Percentiles rank a stretch among this genome's conserved stretches.
These are phyloP conservation scores for Oreotragus oreotragus DNA, from an alignment of 2,113 vertebrate species.

Conservation along the genomic window DNA sequence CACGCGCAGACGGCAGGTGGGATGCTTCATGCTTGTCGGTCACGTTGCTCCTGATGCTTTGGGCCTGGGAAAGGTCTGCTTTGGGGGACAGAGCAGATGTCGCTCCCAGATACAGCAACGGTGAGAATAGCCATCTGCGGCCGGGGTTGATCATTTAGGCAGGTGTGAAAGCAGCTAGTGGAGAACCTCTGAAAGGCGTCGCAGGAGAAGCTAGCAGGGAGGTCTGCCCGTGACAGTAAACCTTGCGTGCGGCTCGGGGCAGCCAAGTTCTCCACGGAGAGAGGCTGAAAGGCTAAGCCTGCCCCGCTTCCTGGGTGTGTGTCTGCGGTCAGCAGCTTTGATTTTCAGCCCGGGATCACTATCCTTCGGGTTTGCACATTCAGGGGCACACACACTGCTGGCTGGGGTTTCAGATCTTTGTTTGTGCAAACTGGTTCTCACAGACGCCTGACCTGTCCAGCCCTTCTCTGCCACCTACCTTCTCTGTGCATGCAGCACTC, in stretches of 20 bases:
- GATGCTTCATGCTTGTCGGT: background rate
- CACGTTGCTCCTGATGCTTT: background rate
- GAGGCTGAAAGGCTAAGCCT: conserved; percentile 64
- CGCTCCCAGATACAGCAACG: background rate
- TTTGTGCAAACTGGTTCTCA: conserved; percentile 52
- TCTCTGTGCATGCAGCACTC: conserved; percentile 28
- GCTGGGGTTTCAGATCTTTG: conserved; percentile 66
- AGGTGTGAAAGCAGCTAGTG: conserved; percentile 20
- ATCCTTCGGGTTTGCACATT: conserved; percentile 57
- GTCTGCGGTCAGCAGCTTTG: conserved; percentile 55
- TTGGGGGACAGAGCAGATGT: background rate
- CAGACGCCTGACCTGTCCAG: conserved; percentile 24
- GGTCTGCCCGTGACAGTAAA: conserved; percentile 31
- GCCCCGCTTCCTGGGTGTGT: conserved; percentile 30
- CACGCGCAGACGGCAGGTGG: background rate
- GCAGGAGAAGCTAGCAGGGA: conserved; percentile 10
- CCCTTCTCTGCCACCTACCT: conserved; percentile 64
- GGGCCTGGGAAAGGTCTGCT: background rate
- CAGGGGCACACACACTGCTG: conserved; percentile 9
- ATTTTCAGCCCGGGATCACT: conserved; percentile 56
- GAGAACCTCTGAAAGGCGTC: conserved; percentile 42
- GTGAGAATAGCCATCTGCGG: conserved; percentile 25
- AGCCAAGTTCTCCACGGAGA: conserved; percentile 35
- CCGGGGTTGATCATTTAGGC: background rate
- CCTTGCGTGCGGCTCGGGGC: conserved; percentile 32